Base-by-base conservation (phyloP, 92 coral and sea anemone genomes). In the Epizoanthus scotinus region DNA sequence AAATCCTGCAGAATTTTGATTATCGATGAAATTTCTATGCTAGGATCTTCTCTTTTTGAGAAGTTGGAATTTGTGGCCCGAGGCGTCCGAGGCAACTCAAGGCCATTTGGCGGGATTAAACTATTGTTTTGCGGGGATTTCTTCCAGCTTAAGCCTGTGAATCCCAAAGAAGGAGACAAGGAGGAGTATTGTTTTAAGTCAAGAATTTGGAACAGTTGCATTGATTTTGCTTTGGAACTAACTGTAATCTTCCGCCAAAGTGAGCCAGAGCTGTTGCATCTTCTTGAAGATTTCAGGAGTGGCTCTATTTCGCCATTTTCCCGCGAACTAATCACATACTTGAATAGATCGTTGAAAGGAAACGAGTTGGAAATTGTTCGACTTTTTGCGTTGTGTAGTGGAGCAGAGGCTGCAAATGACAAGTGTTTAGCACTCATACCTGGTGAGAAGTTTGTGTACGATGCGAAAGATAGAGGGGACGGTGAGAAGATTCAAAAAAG, bases 1-100 rank as follows among this genome's bases (percentile, higher is more conserved):
- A 22, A 62, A 58, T 40, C 36, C 15, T 85, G 89, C 62, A 21
- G 73, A 28, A 50, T 85, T 27, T 69, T 79, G 31, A 28, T 85
- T 15, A 66, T 85, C 65, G 89, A 85, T 75, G 85, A 85, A 60
- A 62, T 71, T 8, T 85, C 89, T 38, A 85, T 86, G 89, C 44
- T 61, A 17, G 77, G 89, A 15, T 34, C 65, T 8, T 79, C 58
- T 4, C 54, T 86, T 47, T 80, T 80, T 29, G 85, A 80, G 57
- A 80, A 86, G 42, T 73, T 85, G 20, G 36, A 31, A 31, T 31
- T 31, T 31, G 36, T 31, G 36, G 85, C 85, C 18, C 55, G 85
- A 17, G 53, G 53, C 21, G 25, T 79, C 8, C 71, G 72, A 56
- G 36, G 40, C 29, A 71, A 63, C 54, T 47, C 85, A 6, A 60